Percentiles rank a stretch among this genome's conserved stretches.
Conservation (phyloP, 2,888 invertebrate species). For the Agrochola lychnidis region DNA sequence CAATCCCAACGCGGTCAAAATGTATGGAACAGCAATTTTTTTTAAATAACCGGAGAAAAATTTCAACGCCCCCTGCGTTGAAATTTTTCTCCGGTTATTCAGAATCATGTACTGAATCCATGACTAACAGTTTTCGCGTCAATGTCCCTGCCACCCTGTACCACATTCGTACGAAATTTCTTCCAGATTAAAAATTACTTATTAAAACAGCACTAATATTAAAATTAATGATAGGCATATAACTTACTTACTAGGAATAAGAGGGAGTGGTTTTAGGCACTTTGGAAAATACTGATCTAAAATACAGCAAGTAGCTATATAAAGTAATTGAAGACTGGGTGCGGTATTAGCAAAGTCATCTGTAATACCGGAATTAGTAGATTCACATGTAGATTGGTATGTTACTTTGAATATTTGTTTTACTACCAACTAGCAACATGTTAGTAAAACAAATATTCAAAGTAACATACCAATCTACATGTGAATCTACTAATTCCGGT, state of each 20-base stretch:
- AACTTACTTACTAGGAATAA: conserved; percentile 11
- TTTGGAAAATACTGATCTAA: conserved; percentile 48
- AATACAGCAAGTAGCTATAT: conserved; percentile 53
- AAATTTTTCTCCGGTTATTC: no score
- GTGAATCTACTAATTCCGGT: no score
- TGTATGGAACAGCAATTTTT: no score
- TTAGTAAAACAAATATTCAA: conserved; percentile 48
- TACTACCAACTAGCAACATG: conserved; percentile 5
- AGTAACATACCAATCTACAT: no score
- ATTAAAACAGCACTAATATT: conserved; percentile 7
- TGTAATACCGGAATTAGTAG: conserved; percentile 60
- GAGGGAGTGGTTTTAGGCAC: conserved; percentile 51
- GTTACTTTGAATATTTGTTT: conserved; percentile 18
- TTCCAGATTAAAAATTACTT: conserved; percentile 3
- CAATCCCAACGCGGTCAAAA: no score
- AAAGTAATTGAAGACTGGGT: conserved; percentile 68
- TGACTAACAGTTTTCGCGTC: no score
- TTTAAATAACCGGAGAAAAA: no score
- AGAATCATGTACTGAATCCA: no score
- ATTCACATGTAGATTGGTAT: conserved; percentile 47
- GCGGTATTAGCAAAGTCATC: conserved; percentile 70
- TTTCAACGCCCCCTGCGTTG: no score
- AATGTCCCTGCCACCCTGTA: no score
- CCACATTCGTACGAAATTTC: background rate
- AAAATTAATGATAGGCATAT: conserved; percentile 49